Base-by-base conservation (phyloP, 2,888 invertebrate species). In the Apotomis betuletana region DNA sequence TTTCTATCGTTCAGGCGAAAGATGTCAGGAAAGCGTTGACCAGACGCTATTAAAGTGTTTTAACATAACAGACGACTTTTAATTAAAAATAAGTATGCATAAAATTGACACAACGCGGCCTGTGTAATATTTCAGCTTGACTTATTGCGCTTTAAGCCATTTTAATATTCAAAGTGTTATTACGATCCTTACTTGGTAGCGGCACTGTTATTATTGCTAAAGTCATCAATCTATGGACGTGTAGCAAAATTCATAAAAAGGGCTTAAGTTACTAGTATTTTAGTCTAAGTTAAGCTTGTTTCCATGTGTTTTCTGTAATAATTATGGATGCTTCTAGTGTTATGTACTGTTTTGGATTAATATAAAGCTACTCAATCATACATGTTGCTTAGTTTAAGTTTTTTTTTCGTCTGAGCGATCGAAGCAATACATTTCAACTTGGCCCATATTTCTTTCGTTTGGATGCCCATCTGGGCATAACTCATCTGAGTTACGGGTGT, bases 51-150 rank as follows among this genome's bases (percentile, higher is more conserved):
- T 49, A 10, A 10, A 49, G 49, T 49, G 49, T 49, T 49, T 65
- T 57, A 46, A 64, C 38, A 55, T 41, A 52, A 63, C 8, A 13
- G 52, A 8, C 38, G 41, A 44, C 64, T 54, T 64, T 55, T 44
- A 64, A 64, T 64, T 65, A 65, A 65, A 64, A 65, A 57, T 65
- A 52, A 63, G 36, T 57, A 55, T 46, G 57, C 65, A 65, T 65
- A 65, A 65, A 64, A 57, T 64, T 55, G 64, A 52, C 52, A 64
- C 36, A 46, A 46, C 44, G 27, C 27, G 44, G 41, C n/a, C 12
- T 46, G 5, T 44, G 41, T 27, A 27, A 65, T 65, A 65, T 57
- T 46, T 65, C 57, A 65, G 10, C 4, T 44, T 46, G 46, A 65
- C 46, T 55, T 54, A 69, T 65, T 44, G 46, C 27, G 9, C 44